Conservation (phyloP, 2,113 vertebrate genomes). For the Bambusicola thoracicus region DNA sequence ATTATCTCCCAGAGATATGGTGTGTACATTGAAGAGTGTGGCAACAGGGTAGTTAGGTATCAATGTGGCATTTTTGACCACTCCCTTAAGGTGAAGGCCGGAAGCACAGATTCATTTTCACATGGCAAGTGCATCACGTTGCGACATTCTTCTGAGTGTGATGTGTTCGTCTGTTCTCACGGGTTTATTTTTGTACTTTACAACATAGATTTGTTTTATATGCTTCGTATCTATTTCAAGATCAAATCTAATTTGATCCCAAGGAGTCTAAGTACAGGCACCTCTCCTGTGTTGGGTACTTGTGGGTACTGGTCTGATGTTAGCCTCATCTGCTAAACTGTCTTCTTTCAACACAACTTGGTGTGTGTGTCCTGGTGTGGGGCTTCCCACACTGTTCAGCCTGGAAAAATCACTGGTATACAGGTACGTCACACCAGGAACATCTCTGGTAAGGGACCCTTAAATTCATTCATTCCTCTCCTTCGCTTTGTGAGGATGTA, state of each 20-base stretch:
- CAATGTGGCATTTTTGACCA: background rate
- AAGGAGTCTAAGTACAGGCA: background rate
- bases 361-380: background rate
- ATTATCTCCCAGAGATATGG: constrained; percentile 47
- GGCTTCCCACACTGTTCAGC: background rate
- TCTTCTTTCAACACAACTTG: fast-evolving
- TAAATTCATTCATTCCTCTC: background rate
- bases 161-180: fast-evolving
- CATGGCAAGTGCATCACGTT: background rate
- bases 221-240: background rate
- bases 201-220: background rate
- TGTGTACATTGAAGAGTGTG: background rate
- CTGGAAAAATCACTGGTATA: background rate
- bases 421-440: background rate
- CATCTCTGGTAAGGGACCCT: background rate
- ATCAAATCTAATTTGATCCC: background rate
- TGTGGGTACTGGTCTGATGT: fast-evolving
- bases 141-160: background rate
- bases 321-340: background rate
- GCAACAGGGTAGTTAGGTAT: background rate
- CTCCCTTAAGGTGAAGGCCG: constrained; percentile 23
- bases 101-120: constrained; percentile 49
- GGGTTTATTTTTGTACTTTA: background rate
- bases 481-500: background rate
- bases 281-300: background rate